These are phyloP conservation scores for Plumapathes pennacea DNA, from an alignment of 92 coral and sea anemone genomes.

Conservation along the genomic window DNA sequence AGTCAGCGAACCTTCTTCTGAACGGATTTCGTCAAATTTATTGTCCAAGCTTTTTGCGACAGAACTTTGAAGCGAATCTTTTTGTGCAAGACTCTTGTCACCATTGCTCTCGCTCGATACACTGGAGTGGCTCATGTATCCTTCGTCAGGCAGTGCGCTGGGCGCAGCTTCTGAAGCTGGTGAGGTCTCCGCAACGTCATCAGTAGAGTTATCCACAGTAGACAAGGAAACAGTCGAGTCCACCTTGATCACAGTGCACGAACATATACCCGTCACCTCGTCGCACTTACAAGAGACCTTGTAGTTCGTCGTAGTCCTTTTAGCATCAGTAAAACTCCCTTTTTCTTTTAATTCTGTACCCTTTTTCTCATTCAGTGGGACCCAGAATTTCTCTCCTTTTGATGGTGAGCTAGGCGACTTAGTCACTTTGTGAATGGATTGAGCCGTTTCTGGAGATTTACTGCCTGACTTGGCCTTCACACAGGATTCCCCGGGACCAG, in stretches of 20 bases:
- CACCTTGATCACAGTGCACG: conserved; percentile 25
- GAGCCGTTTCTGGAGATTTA: not conserved
- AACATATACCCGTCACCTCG: conserved; percentile 11
- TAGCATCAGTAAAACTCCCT: not conserved
- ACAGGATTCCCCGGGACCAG: conserved; percentile 22
- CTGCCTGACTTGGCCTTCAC: conserved; percentile 10
- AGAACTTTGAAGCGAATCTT: no score
- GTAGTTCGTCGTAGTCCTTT: conserved; percentile 14
- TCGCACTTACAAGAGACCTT: conserved; percentile 32
- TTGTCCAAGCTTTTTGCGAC: no score
- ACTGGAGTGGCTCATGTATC: conserved; percentile 29
- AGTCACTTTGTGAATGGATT: conserved; percentile 16
- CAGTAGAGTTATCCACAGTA: not conserved
- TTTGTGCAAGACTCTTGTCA: no score
- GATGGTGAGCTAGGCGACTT: conserved; percentile 24
- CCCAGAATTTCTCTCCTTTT: conserved; percentile 27
- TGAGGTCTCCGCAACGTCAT: not conserved
- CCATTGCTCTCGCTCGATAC: no score
- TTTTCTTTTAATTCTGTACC: not conserved
- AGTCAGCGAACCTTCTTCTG: no score
- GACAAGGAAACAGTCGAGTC: not conserved
- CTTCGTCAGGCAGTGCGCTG: conserved; percentile 35
- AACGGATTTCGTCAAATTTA: no score
- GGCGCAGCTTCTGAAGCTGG: conserved; percentile 33
- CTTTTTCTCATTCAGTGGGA: conserved; percentile 22